These are phyloP conservation scores for Erpornis zantholeuca DNA, from an alignment of 2,113 vertebrate species.

Conservation along the genomic window DNA sequence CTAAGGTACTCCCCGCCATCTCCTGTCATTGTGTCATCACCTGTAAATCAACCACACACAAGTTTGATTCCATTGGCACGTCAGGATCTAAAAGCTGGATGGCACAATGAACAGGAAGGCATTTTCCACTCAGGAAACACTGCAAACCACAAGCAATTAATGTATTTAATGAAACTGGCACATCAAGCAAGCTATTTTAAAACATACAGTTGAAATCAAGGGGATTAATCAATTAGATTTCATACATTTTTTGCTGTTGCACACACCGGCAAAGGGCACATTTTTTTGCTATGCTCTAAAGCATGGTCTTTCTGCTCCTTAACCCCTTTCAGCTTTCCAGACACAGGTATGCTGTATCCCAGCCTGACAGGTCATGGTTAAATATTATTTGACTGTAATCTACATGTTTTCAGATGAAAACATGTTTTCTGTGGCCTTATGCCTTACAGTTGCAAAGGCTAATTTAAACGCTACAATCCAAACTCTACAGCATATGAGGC, in stretches of 20 bases:
- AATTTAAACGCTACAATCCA: neutral
- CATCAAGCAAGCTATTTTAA: neutral
- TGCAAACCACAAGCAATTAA: slow-evolving; percentile 38
- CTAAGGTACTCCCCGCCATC: slow-evolving; percentile 95
- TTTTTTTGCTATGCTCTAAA: neutral
- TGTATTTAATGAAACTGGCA: neutral
- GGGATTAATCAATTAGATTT: neutral
- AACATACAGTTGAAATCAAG: neutral
- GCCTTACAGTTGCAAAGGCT: neutral
- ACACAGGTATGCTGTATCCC: neutral
- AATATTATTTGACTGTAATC: neutral
- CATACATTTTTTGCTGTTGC: neutral
- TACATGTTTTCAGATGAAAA: neutral
- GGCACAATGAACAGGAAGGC: neutral
- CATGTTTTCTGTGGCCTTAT: neutral
- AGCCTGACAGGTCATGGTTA: neutral
- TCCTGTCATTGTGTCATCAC: slow-evolving; percentile 96
- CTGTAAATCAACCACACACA: slow-evolving; percentile 55
- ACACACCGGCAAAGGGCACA: neutral
- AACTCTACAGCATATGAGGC: neutral
- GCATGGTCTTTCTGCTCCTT: neutral
- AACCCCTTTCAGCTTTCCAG: neutral
- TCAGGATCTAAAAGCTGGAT: neutral
- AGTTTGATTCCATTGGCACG: neutral
- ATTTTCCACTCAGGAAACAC: neutral